Evolutionary conservation across 2,113 vertebrate species (phyloP).

Genomic region (Phyllopteryx taeniolatus): DNA sequence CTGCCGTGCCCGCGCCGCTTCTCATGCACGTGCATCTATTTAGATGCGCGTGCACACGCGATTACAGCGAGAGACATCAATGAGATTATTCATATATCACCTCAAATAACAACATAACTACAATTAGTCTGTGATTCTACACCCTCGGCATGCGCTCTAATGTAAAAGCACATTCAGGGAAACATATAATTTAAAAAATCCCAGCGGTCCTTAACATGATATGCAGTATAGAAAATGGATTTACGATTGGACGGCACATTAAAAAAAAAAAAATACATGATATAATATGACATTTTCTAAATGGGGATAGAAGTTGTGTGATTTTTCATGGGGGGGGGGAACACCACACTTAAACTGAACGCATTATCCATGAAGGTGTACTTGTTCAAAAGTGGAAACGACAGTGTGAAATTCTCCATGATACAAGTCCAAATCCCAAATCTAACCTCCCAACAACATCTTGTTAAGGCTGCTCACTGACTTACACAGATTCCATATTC

Average conservation of each 20-base stretch:
- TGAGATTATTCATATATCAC: slow-evolving; percentile 25
- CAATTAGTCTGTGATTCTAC: not conserved
- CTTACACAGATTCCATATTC: slow-evolving; percentile 61
- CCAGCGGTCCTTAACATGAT: not conserved
- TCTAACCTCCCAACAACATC: slow-evolving; percentile 41
- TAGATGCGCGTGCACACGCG: slow-evolving; percentile 23
- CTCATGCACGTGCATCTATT: slow-evolving; percentile 22
- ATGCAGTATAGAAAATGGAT: not conserved
- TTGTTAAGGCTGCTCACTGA: slow-evolving; percentile 63
- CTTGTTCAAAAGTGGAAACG: slow-evolving; percentile 49
- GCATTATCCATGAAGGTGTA: slow-evolving; percentile 52
- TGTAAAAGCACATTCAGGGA: not conserved
- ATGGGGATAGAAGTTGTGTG: slow-evolving; percentile 6
- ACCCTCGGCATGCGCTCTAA: not conserved
- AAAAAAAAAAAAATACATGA: not conserved
- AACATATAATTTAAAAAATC: slow-evolving; percentile 3
- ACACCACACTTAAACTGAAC: slow-evolving; percentile 39
- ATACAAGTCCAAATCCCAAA: slow-evolving; percentile 62
- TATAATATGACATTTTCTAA: not conserved
- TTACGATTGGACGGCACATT: not conserved
- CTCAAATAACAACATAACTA: slow-evolving; percentile 11
- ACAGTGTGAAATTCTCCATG: slow-evolving; percentile 68
- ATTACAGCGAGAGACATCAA: slow-evolving; percentile 23
- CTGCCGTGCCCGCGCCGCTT: slow-evolving; percentile 44
- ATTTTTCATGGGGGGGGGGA: slow-evolving; percentile 22